A percentile compares a stretch with the other conserved stretches of the same genome.
These are phyloP conservation scores for Euphydryas editha DNA, from an alignment of 2,888 invertebrate genomes.

Conservation along the genomic window DNA sequence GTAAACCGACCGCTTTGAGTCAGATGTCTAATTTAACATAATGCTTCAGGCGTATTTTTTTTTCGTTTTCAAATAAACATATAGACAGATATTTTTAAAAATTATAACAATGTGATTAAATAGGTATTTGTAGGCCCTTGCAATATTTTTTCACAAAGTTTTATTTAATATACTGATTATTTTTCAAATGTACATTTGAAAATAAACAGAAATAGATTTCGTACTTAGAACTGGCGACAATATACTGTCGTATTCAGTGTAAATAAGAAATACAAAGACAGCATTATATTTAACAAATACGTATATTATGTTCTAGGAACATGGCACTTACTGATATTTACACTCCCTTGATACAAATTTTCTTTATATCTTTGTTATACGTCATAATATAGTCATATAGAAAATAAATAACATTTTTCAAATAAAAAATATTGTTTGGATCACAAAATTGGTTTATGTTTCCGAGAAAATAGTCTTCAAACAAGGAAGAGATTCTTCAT, in stretches of 20 bases:
- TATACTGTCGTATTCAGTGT: constrained; percentile 16
- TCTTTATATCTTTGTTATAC: constrained; percentile 21
- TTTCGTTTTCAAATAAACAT: too few species aligned
- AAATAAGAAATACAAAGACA: constrained; percentile 51
- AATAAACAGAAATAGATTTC: neutral
- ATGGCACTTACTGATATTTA: constrained; percentile 47
- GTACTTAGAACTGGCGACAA: constrained; percentile 24
- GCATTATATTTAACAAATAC: constrained; percentile 59
- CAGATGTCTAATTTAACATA: too few species aligned
- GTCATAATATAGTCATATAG: too few species aligned
- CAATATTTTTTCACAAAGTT: too few species aligned
- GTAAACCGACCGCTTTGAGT: too few species aligned
- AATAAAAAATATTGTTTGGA: neutral
- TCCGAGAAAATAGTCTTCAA: neutral
- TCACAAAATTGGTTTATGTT: neutral
- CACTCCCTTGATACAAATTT: constrained; percentile 53
- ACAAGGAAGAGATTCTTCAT: too few species aligned
- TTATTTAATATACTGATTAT: too few species aligned
- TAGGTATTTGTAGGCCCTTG: too few species aligned
- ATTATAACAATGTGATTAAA: too few species aligned
- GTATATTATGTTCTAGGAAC: constrained; percentile 61
- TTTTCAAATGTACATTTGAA: too few species aligned
- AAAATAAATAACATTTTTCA: neutral
- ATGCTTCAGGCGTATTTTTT: too few species aligned
- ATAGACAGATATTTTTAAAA: too few species aligned